phyloP scores from a whole-genome alignment of 2,797 vertebrate species.

The Arrhamphus sclerolepis region DNA sequence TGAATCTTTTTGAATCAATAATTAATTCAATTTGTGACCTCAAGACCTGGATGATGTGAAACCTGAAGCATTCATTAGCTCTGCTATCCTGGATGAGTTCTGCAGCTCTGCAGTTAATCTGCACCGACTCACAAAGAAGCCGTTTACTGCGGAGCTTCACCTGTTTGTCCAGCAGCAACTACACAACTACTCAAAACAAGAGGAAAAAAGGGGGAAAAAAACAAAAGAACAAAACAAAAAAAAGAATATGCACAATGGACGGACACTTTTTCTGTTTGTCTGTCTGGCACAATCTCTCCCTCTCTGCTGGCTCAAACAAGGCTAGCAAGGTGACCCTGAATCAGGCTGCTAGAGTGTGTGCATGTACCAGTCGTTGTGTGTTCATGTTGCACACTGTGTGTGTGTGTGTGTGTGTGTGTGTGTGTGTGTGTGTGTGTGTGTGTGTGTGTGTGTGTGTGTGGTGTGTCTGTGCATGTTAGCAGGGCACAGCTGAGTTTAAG shows the following conservation, averaged over 20 bases:
- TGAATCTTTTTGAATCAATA: no score
- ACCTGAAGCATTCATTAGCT: no score
- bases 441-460: no score
- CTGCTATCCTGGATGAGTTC: no score
- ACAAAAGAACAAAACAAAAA: constrained; percentile 33
- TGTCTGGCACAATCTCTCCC: constrained; percentile 61
- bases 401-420: constrained; percentile 13
- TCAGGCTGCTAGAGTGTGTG: constrained; percentile 49
- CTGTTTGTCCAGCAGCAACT: no score
- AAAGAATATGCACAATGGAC: constrained; percentile 45
- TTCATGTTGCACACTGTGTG: constrained; percentile 15
- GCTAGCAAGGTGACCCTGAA: constrained; percentile 78
- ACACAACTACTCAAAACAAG: constrained; percentile 24
- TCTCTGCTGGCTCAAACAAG: constrained; percentile 70
- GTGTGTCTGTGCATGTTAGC: constrained; percentile 47
- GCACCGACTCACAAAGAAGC: no score
- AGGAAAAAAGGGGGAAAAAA: no score
- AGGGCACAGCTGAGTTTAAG: constrained; percentile 74
- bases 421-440: not conserved
- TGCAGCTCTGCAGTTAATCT: no score
- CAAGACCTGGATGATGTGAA: no score
- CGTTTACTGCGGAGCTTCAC: no score
- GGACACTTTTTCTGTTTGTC: constrained; percentile 40
- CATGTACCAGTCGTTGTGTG: constrained; percentile 11
- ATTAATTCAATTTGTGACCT: no score